Conservation (phyloP, 2,888 invertebrate species). For the Harpagoxenus sublaevis region DNA sequence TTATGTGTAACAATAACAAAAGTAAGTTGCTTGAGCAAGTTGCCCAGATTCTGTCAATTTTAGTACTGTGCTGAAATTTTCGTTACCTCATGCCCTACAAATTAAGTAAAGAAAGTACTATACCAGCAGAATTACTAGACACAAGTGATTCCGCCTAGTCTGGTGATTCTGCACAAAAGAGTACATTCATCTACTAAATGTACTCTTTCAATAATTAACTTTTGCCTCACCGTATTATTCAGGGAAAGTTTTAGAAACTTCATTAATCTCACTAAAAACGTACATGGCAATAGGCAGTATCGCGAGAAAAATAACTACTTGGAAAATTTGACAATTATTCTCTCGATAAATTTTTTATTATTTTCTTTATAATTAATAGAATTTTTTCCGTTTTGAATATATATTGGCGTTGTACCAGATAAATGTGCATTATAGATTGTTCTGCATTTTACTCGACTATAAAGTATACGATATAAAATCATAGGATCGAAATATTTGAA, state of each 20-base stretch:
- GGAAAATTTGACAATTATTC: not conserved
- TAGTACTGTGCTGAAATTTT: not conserved
- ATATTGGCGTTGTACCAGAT: not conserved
- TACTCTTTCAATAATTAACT: conserved; percentile 47
- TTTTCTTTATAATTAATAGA: not conserved
- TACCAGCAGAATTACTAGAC: not conserved
- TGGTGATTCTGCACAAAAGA: conserved; percentile 14
- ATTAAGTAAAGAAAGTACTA: conserved; percentile 16
- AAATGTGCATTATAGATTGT: conserved; percentile 17
- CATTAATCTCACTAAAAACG: not conserved
- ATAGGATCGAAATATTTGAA: not conserved
- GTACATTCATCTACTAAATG: conserved; percentile 45
- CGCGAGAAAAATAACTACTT: not conserved
- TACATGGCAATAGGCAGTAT: not conserved
- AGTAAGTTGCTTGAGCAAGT: not conserved
- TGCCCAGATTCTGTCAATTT: conserved; percentile 7
- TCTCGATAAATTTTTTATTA: not conserved
- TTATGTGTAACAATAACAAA: not conserved
- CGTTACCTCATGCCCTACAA: not conserved
- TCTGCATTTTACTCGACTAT: not conserved
- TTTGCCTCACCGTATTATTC: conserved; percentile 20
- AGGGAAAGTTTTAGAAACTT: conserved; percentile 30
- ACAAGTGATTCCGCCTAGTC: conserved; percentile 6
- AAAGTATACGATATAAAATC: not conserved
- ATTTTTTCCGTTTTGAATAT: conserved; percentile 16